A percentile compares a stretch with the other conserved stretches of the same genome.
These are phyloP conservation scores for Antheraea yamamai DNA, from an alignment of 2,888 invertebrate species.

Conservation along the genomic window DNA sequence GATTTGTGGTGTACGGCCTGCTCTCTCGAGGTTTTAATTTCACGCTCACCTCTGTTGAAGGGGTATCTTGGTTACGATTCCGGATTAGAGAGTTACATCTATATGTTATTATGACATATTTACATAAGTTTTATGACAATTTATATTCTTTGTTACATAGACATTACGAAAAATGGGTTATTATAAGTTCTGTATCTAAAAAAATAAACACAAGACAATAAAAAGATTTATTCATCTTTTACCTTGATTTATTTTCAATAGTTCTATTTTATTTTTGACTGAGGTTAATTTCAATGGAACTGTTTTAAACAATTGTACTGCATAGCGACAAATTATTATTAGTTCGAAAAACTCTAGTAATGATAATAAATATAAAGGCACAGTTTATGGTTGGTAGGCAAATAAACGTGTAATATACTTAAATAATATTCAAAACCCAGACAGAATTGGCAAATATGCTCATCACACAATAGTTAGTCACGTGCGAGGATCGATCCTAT, in stretches of 20 bases:
- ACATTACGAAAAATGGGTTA: not conserved
- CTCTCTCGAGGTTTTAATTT: constrained; percentile 73
- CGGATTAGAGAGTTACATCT: constrained; percentile 39
- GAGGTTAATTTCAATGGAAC: not conserved
- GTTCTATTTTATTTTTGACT: not conserved
- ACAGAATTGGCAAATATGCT: not conserved
- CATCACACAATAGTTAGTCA: not conserved
- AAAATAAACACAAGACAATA: too few species aligned
- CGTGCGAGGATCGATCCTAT: too few species aligned
- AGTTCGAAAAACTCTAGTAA: not conserved
- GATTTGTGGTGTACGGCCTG: constrained; percentile 81
- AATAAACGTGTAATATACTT: too few species aligned
- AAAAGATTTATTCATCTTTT: too few species aligned
- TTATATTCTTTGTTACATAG: not conserved
- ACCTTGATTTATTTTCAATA: not conserved
- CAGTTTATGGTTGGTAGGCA: too few species aligned
- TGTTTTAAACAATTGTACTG: too few species aligned
- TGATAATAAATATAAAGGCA: too few species aligned
- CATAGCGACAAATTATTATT: not conserved
- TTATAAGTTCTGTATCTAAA: not conserved
- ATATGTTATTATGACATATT: constrained; percentile 10
- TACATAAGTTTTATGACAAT: not conserved
- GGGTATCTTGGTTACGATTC: constrained; percentile 57
- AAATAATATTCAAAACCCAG: too few species aligned
- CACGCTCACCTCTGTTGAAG: constrained; percentile 64